Percentiles rank a stretch among this genome's conserved stretches.
Conservation (phyloP, 2,888 invertebrate species). For the Thereva nobilitata region DNA sequence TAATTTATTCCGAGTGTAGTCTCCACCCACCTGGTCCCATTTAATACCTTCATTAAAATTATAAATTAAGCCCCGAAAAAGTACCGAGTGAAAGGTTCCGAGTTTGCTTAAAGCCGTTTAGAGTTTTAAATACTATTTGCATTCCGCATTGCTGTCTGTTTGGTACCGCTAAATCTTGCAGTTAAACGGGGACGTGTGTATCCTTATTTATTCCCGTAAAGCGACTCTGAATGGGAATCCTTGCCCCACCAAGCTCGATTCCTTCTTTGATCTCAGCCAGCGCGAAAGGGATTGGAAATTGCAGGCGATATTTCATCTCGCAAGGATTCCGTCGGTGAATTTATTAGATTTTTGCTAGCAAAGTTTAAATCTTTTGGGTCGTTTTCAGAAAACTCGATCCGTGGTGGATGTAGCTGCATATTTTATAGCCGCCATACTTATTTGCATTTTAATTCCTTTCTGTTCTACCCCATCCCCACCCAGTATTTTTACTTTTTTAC, state of each 20-base stretch:
- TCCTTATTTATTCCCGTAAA: constrained; percentile 5
- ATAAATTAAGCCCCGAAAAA: too few species aligned
- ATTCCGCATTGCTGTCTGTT: too few species aligned
- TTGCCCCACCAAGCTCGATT: constrained; percentile 7
- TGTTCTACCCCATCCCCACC: not conserved
- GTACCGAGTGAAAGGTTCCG: too few species aligned
- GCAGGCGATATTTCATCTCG: constrained; percentile 30
- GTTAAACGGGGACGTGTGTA: too few species aligned
- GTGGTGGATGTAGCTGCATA: constrained; percentile 9
- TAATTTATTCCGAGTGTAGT: too few species aligned
- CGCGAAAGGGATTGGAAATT: constrained; percentile 28
- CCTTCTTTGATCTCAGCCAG: not conserved
- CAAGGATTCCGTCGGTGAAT: constrained; percentile 26
- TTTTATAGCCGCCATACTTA: constrained; percentile 21
- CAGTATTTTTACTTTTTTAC: not conserved
- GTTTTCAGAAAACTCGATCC: not conserved
- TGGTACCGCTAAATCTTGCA: too few species aligned
- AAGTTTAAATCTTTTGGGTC: constrained; percentile 28
- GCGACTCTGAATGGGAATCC: constrained; percentile 21
- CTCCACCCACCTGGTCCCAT: too few species aligned
- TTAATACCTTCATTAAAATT: too few species aligned
- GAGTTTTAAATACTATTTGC: too few species aligned
- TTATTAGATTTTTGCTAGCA: constrained; percentile 28
- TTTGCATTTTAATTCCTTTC: constrained; percentile 33
- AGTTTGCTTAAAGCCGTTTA: too few species aligned